phyloP scores from a whole-genome alignment of 2,888 invertebrate genomes.

The Lasioglossum leucozonium region DNA sequence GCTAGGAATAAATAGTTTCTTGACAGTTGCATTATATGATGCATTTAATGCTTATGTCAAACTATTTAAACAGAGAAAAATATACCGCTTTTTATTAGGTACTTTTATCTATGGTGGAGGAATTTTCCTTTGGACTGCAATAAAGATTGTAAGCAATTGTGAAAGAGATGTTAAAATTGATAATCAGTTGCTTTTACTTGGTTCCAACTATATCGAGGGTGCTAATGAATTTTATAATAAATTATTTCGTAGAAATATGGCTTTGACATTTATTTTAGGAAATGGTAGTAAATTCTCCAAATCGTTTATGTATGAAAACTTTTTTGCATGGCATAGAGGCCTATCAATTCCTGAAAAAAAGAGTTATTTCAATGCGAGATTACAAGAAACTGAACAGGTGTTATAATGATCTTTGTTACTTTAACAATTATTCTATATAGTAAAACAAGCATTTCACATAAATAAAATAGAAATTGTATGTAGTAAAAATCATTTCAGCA shows the following conservation, averaged over 20 bases:
- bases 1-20: constrained; percentile 76
- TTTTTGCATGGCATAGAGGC: constrained; percentile 88
- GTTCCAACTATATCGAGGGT: constrained; percentile 88
- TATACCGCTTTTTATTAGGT: constrained; percentile 80
- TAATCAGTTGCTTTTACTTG: constrained; percentile 86
- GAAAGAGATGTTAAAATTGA: constrained; percentile 89
- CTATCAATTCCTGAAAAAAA: constrained; percentile 89
- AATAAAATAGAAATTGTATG: background rate
- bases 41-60: constrained; percentile 87
- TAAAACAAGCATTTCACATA: constrained; percentile 32
- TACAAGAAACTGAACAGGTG: constrained; percentile 27
- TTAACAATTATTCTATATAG: background rate
- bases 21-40: constrained; percentile 65
- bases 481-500: background rate
- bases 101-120: constrained; percentile 83
- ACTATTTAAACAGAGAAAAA: constrained; percentile 59
- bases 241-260: constrained; percentile 89
- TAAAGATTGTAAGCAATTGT: constrained; percentile 84
- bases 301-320: constrained; percentile 89
- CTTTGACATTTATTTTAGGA: constrained; percentile 89
- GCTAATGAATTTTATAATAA: constrained; percentile 92
- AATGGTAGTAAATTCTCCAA: constrained; percentile 88
- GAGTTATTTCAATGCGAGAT: constrained; percentile 86
- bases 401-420: background rate
- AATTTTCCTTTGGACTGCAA: constrained; percentile 84